phyloP scores from a whole-genome alignment of 1,140 invertebrate genomes.

The Penaeus chinensis region DNA sequence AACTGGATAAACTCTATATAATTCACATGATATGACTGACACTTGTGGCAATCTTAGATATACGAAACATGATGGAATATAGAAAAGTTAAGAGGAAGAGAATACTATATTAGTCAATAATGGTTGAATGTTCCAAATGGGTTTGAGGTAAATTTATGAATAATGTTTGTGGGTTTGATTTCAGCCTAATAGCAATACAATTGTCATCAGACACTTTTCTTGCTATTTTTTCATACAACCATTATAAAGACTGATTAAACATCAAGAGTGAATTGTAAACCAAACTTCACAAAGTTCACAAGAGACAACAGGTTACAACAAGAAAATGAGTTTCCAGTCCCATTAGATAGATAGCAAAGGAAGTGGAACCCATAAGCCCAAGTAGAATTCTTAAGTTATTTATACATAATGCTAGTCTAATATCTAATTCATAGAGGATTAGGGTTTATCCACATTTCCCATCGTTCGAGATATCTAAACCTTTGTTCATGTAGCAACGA shows the following conservation, averaged over 20 bases:
- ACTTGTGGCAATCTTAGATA: background rate
- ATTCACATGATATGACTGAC: background rate
- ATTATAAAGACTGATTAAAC: slow-evolving; percentile 42
- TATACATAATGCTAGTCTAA: too few relatives aligned
- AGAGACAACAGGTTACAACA: slow-evolving; percentile 52
- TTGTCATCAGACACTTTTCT: slow-evolving; percentile 26
- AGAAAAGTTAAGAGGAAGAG: slow-evolving; percentile 22
- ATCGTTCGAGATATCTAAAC: too few relatives aligned
- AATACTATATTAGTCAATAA: slow-evolving; percentile 14
- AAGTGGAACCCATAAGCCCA: slow-evolving; percentile 39
- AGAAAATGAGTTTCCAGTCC: slow-evolving; percentile 49
- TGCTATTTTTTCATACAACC: background rate
- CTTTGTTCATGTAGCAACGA: too few relatives aligned
- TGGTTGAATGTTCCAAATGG: background rate
- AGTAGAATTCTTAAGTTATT: background rate
- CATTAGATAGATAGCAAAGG: slow-evolving; percentile 40
- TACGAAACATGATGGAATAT: background rate
- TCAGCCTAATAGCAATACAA: background rate
- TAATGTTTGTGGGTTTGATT: background rate
- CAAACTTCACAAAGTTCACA: slow-evolving; percentile 55
- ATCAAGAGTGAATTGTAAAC: slow-evolving; percentile 55
- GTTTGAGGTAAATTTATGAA: background rate
- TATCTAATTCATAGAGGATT: too few relatives aligned
- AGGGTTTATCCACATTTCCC: too few relatives aligned
- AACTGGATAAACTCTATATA: background rate